A percentile compares a stretch with the other conserved stretches of the same genome.
phyloP scores from a whole-genome alignment of 2,888 invertebrate genomes.

The Melieria picta region DNA sequence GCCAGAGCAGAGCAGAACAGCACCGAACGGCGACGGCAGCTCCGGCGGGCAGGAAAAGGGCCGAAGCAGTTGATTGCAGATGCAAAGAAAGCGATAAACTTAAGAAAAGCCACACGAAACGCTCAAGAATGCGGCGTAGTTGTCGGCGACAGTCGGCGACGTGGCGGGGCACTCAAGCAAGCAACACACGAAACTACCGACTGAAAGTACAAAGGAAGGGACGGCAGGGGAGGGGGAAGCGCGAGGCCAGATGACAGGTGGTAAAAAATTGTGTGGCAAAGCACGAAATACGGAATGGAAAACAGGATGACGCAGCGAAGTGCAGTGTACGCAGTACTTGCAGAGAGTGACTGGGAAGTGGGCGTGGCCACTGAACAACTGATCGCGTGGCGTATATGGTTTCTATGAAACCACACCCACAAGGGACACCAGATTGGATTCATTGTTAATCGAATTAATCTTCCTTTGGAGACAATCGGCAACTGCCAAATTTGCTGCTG shows the following conservation, averaged over 20 bases:
- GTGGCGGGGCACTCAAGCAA: background rate
- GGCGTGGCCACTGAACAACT: background rate
- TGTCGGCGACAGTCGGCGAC: slow-evolving; percentile 21
- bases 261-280: too few species aligned
- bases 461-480: too few species aligned
- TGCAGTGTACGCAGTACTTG: background rate
- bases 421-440: too few species aligned
- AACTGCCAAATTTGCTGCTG: too few species aligned
- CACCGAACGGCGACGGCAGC: background rate
- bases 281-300: background rate
- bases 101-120: slow-evolving; percentile 35
- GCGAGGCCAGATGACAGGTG: too few species aligned
- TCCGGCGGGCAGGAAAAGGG: too few species aligned
- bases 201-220: too few species aligned
- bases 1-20: background rate
- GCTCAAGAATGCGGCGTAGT: background rate
- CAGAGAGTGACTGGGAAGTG: background rate
- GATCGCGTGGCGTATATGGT: too few species aligned
- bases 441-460: too few species aligned
- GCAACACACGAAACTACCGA: background rate
- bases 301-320: background rate
- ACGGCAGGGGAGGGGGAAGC: too few species aligned
- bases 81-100: slow-evolving; percentile 42
- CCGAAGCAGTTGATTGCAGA: slow-evolving; percentile 36
- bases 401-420: too few species aligned